Evolutionary conservation across 2,797 vertebrate genomes (phyloP).

Genomic region (Otus scops): DNA sequence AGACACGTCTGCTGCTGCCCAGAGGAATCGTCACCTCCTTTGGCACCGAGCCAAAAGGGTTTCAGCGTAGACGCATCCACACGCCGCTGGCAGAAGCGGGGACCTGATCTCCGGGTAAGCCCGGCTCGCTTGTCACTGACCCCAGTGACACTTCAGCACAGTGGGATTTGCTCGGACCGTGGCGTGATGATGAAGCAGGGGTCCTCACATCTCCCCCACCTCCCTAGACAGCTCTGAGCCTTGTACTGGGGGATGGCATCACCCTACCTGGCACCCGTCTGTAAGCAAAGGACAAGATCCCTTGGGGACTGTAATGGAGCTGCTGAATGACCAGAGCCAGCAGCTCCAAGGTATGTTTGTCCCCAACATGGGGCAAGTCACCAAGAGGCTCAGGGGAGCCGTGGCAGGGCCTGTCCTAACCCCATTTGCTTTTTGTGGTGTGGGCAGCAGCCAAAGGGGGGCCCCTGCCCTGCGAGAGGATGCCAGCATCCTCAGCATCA

Average conservation of each 20-base stretch:
- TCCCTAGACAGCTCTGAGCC: neutral
- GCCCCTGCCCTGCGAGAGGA: neutral
- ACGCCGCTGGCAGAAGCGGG: neutral
- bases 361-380: neutral
- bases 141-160: neutral
- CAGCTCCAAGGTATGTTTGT: neutral
- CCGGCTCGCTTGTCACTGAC: neutral
- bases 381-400: neutral
- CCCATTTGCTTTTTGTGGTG: neutral
- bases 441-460: neutral
- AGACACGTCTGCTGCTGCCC: neutral
- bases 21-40: neutral
- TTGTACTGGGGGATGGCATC: neutral
- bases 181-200: neutral
- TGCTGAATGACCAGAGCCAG: slow-evolving; percentile 3
- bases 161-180: fast-evolving
- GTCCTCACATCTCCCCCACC: neutral
- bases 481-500: neutral
- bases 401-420: neutral
- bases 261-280: neutral
- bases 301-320: neutral
- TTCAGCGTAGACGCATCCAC: neutral
- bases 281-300: neutral
- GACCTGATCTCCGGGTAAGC: neutral
- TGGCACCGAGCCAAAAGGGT: neutral